phyloP scores from a whole-genome alignment of 2,113 vertebrate genomes.

The Vicugna pacos region DNA sequence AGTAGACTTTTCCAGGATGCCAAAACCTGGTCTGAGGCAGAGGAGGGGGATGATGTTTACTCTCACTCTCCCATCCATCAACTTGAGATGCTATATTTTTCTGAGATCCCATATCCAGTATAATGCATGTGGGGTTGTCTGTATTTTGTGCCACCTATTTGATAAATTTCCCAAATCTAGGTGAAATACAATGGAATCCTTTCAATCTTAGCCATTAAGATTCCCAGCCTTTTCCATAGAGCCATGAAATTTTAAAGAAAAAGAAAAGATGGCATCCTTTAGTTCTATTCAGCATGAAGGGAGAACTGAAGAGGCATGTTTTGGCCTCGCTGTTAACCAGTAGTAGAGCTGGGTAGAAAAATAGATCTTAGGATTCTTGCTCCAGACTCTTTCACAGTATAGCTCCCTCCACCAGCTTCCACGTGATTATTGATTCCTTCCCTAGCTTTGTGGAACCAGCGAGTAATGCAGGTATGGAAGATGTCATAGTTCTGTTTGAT shows the following conservation, averaged over 20 bases:
- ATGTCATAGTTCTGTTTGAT: not conserved
- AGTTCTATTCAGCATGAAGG: not conserved
- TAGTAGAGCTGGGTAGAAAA: not conserved
- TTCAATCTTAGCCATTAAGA: not conserved
- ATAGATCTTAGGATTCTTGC: not conserved
- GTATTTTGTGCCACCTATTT: not conserved
- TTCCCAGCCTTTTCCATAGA: not conserved
- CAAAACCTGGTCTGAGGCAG: not conserved
- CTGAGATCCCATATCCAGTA: not conserved
- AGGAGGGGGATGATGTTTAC: rapidly evolving
- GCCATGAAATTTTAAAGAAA: not conserved
- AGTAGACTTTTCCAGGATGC: not conserved
- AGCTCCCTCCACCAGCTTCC: not conserved
- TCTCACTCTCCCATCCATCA: not conserved
- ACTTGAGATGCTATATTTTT: not conserved
- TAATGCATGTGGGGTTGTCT: not conserved
- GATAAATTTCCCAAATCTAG: not conserved
- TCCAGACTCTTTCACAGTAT: not conserved
- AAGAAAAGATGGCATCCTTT: not conserved
- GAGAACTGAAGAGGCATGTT: not conserved
- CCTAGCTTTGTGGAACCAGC: not conserved
- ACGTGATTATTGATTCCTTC: not conserved
- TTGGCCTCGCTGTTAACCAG: not conserved
- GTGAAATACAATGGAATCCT: not conserved
- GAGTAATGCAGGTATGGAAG: not conserved